These are phyloP conservation scores for Corythucha ciliata DNA, from an alignment of 2,888 invertebrate species.

Conservation along the genomic window DNA sequence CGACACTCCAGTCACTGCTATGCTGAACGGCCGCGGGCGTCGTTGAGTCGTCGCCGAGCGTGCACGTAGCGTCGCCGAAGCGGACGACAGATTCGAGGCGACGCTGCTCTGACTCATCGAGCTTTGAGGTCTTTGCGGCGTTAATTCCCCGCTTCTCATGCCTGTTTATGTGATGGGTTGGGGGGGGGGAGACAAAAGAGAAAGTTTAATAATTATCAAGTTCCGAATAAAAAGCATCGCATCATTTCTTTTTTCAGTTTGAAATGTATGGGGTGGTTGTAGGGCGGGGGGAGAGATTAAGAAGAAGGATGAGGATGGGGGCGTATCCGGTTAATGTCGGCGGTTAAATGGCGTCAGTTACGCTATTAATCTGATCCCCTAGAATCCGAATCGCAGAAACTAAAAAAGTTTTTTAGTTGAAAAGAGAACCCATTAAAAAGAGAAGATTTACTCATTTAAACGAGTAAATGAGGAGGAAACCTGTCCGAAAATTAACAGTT, in stretches of 20 bases:
- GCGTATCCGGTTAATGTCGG: no score
- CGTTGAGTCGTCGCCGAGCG: constrained; percentile 53
- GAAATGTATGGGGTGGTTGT: no score
- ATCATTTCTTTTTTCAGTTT: no score
- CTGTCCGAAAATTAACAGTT: no score
- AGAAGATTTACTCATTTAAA: neutral
- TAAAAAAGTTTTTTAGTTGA: neutral
- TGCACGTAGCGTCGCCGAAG: constrained; percentile 45
- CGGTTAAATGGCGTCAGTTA: no score
- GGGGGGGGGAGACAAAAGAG: neutral
- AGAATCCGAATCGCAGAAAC: neutral
- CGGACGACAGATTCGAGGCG: constrained; percentile 49
- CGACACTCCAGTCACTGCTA: constrained; percentile 74
- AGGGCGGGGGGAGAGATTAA: no score
- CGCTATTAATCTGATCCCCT: no score
- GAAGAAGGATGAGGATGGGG: no score
- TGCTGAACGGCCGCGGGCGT: constrained; percentile 70
- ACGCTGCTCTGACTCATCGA: constrained; percentile 67
- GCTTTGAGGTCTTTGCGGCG: constrained; percentile 77
- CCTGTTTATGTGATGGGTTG: constrained; percentile 31
- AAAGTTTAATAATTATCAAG: neutral
- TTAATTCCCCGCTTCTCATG: constrained; percentile 52
- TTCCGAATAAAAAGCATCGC: neutral
- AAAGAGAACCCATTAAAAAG: neutral
- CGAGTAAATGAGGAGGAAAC: neutral